phyloP scores from a whole-genome alignment of 1,140 invertebrate species.

The Heliconius himera region DNA sequence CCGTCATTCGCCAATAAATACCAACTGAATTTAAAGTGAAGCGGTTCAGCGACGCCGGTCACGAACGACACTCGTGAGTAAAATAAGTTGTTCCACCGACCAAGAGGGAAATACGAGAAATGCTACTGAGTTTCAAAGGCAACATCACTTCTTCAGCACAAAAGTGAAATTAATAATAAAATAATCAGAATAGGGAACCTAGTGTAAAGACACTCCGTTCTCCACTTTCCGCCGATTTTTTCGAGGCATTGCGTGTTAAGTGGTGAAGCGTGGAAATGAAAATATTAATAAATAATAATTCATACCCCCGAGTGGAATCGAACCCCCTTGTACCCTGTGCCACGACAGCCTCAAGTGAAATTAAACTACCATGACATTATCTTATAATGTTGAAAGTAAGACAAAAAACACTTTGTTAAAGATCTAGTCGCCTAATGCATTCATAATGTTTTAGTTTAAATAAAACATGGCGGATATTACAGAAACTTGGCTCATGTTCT shows the following conservation, averaged over 20 bases:
- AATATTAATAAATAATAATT: too few species aligned
- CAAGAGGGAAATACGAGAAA: slow-evolving; percentile 34
- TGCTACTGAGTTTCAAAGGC: slow-evolving; percentile 13
- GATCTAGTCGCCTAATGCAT: neutral
- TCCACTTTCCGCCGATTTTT: too few species aligned
- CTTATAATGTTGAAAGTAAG: neutral
- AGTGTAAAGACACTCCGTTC: too few species aligned
- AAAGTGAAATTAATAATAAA: neutral
- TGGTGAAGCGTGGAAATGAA: too few species aligned
- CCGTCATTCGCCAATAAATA: slow-evolving; percentile 49
- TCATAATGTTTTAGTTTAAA: neutral
- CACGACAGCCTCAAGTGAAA: neutral
- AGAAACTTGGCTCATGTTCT: neutral
- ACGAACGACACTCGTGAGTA: slow-evolving; percentile 45
- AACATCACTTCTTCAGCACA: neutral
- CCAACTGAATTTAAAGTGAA: slow-evolving; percentile 49
- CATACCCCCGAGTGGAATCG: too few species aligned
- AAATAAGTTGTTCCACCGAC: slow-evolving; percentile 43
- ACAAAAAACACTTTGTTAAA: neutral
- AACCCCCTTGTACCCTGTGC: too few species aligned
- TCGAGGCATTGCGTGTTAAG: too few species aligned
- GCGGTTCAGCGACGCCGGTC: slow-evolving; percentile 35
- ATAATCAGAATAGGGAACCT: neutral
- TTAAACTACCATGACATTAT: neutral
- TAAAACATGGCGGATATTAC: neutral